These are phyloP conservation scores for Acrocyrtus sp. DNA, from an alignment of 2,888 invertebrate species.

Conservation along the genomic window DNA sequence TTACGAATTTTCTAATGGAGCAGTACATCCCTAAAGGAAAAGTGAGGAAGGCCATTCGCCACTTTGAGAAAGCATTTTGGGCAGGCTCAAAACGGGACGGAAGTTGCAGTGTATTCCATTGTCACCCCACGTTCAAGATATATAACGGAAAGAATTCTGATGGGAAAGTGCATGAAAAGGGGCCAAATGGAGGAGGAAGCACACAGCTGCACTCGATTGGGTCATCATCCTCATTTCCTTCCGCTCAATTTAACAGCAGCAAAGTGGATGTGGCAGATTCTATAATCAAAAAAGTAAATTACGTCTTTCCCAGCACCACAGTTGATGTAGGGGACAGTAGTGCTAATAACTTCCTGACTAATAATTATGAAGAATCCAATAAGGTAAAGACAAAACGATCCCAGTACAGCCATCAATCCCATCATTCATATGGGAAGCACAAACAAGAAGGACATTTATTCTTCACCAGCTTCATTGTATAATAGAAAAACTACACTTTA, in stretches of 20 bases:
- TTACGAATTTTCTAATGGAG: conserved; percentile 59
- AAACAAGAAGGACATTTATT: too few relatives aligned
- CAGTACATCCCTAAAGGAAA: conserved; percentile 57
- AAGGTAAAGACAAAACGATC: conserved; percentile 28
- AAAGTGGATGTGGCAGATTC: too few relatives aligned
- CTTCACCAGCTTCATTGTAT: too few relatives aligned
- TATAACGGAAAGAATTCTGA: conserved; percentile 12
- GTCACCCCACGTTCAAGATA: conserved; percentile 53
- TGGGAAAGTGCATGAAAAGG: too few relatives aligned
- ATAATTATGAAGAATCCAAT: too few relatives aligned
- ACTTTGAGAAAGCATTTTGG: conserved; percentile 59
- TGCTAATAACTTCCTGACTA: too few relatives aligned
- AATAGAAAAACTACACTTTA: too few relatives aligned
- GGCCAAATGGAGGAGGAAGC: too few relatives aligned
- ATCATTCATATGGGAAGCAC: too few relatives aligned
- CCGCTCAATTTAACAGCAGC: too few relatives aligned
- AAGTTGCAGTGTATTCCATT: conserved; percentile 48
- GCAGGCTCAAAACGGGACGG: conserved; percentile 40
- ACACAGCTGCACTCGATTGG: too few relatives aligned
- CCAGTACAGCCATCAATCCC: conserved; percentile 6
- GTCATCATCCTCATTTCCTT: too few relatives aligned
- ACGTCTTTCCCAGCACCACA: conserved; percentile 19
- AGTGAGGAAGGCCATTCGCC: conserved; percentile 41
- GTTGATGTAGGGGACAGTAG: neutral
- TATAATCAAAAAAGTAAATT: conserved; percentile 20